Evolutionary conservation across 2,888 invertebrate species (phyloP), one percentile per base, ranked within the genome.

Genomic region (Dinocampus coccinellae): DNA sequence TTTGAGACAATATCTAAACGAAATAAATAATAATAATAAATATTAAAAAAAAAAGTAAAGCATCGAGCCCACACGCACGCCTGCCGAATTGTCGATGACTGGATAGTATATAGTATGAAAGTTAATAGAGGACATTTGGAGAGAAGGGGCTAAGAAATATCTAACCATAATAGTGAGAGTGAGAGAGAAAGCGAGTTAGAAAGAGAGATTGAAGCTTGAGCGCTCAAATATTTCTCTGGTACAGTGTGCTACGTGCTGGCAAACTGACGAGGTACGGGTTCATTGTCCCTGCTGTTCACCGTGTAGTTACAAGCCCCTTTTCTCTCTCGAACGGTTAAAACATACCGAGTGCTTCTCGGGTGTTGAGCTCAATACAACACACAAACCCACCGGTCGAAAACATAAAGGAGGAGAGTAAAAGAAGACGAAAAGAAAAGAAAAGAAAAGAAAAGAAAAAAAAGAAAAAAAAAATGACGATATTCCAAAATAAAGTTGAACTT

Each of bases 401-500:
- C 13, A 10, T 39, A n/a, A 58, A 52, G 39, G 73, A 26, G n/a
- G n/a, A n/a, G n/a, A n/a, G n/a, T n/a, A 65, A 47, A 63, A 29
- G 26, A 29, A 34, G n/a, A 55, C 52, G 24, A 24, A 10, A 47
- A 55, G 1, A 24, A 24, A 55, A 69, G 42, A 62, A 66, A 10
- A 64, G 16, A 61, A 62, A 29, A n/a, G 26, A 22, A 61, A n/a
- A 47, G 29, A n/a, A 6, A 16, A n/a, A 4, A 47, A 6, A 16
- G 16, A 47, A 55, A 7, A 16, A 62, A 16, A 29, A 11, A 39
- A 58, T 71, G 13, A 33, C 16, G n/a, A 47, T 7, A 33, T 33
- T 29, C 9, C 16, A 16, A 33, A 58, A 16, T 3, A 57, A 20
- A 58, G 4, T 34, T 29, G 84, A 87, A 93, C 95, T 95, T 90